phyloP scores from a whole-genome alignment of 2,888 invertebrate species.

The Diarsia brunnea region DNA sequence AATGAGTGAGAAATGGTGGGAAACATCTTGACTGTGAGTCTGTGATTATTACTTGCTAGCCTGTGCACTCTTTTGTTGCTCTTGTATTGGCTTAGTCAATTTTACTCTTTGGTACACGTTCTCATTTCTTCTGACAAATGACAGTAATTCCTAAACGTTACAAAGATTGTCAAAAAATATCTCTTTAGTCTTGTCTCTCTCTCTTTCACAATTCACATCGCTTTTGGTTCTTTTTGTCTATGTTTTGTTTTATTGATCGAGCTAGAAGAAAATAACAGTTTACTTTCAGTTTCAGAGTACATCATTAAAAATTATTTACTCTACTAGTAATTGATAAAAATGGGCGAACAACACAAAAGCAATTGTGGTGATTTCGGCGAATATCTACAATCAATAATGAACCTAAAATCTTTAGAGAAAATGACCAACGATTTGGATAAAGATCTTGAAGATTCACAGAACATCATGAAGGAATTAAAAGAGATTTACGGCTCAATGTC shows the following conservation, averaged over 20 bases:
- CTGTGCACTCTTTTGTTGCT: not conserved
- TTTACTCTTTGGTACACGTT: not conserved
- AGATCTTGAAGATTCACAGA: constrained; percentile 83
- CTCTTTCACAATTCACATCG: too few relatives aligned
- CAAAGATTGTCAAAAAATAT: not conserved
- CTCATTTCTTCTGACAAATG: not conserved
- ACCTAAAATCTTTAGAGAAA: constrained; percentile 80
- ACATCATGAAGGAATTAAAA: constrained; percentile 81
- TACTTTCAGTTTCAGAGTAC: too few relatives aligned
- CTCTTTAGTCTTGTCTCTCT: too few relatives aligned
- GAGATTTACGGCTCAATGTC: constrained; percentile 78
- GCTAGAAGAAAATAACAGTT: too few relatives aligned
- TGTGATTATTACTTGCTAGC: not conserved
- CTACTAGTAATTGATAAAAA: constrained; percentile 36
- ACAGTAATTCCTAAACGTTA: constrained; percentile 6
- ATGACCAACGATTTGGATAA: constrained; percentile 81
- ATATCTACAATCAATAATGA: constrained; percentile 79
- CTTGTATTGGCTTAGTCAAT: too few relatives aligned
- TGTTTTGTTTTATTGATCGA: too few relatives aligned
- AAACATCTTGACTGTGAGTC: not conserved
- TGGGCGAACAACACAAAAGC: constrained; percentile 65
- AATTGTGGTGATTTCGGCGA: constrained; percentile 74
- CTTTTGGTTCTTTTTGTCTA: too few relatives aligned
- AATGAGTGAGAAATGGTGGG: too few relatives aligned
- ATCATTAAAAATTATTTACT: not conserved